Evolutionary conservation across 2,888 invertebrate genomes (phyloP).

Genomic region (Lycaena phlaeas): DNA sequence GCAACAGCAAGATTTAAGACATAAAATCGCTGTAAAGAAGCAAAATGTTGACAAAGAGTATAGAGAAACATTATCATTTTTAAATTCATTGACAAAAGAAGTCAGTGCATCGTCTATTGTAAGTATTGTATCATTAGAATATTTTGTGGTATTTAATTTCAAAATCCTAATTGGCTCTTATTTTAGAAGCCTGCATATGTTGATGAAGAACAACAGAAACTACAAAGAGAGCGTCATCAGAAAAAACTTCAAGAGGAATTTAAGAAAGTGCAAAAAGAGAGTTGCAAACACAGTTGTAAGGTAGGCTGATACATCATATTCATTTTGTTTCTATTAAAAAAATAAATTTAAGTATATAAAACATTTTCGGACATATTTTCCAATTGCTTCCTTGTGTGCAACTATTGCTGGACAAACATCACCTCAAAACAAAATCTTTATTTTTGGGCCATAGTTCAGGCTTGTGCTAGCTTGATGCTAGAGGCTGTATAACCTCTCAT

Average conservation of each 20-base stretch:
- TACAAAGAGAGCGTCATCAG: conserved; percentile 40
- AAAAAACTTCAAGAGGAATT: conserved; percentile 50
- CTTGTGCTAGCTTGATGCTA: too few species aligned
- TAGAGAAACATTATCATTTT: conserved; percentile 52
- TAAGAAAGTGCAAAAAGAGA: conserved; percentile 47
- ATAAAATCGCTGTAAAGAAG: conserved; percentile 71
- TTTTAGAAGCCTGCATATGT: conserved; percentile 48
- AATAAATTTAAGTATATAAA: too few species aligned
- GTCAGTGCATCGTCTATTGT: conserved; percentile 39
- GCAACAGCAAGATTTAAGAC: conserved; percentile 38
- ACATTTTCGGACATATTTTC: not conserved
- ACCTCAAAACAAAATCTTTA: too few species aligned
- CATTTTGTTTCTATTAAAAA: too few species aligned
- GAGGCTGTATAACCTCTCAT: too few species aligned
- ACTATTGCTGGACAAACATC: too few species aligned
- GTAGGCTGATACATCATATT: too few species aligned
- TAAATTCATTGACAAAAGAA: conserved; percentile 50
- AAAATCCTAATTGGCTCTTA: too few species aligned
- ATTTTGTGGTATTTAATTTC: too few species aligned
- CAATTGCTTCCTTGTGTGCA: too few species aligned
- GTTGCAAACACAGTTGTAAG: conserved; percentile 33
- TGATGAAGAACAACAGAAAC: conserved; percentile 43
- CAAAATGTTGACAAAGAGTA: conserved; percentile 74
- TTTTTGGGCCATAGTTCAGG: too few species aligned
- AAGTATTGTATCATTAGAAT: too few species aligned